A percentile compares a stretch with the other conserved stretches of the same genome.
Evolutionary conservation across 2,797 vertebrate genomes (phyloP).

Genomic region (Gallinago solitaria): DNA sequence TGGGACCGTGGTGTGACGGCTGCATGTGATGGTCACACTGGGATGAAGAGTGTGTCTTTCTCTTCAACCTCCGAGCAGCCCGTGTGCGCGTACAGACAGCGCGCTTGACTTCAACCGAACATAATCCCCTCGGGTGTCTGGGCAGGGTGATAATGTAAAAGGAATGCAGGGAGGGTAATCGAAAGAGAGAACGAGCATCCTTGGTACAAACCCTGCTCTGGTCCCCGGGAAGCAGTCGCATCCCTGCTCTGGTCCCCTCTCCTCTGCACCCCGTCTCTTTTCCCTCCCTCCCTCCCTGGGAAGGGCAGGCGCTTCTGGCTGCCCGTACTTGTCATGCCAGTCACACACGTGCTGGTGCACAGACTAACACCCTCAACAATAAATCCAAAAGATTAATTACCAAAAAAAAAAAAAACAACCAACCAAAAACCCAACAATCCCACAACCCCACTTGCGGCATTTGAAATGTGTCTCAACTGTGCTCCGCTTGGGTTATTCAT

Average conservation of each 20-base stretch:
- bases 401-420: neutral
- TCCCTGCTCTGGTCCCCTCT: neutral
- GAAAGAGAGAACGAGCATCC: neutral
- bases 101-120: neutral
- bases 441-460: slow-evolving; percentile 15
- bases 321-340: slow-evolving; percentile 58
- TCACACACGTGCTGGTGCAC: slow-evolving; percentile 51
- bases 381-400: slow-evolving; percentile 66
- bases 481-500: slow-evolving; percentile 34
- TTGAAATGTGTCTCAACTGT: slow-evolving; percentile 15
- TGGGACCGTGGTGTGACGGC: neutral
- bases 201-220: neutral
- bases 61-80: neutral
- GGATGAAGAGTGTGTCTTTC: neutral
- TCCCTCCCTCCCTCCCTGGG: slow-evolving; percentile 6
- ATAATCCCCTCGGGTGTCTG: slow-evolving; percentile 24
- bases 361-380: slow-evolving; percentile 58
- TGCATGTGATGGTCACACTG: neutral
- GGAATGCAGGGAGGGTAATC: slow-evolving; percentile 49
- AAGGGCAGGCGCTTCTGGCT: neutral
- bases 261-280: neutral
- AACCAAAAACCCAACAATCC: neutral
- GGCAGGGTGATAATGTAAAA: slow-evolving; percentile 50
- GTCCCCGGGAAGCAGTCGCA: neutral
- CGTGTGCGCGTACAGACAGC: neutral